phyloP scores from a whole-genome alignment of 2,113 vertebrate genomes.

The Lasiurus cinereus region DNA sequence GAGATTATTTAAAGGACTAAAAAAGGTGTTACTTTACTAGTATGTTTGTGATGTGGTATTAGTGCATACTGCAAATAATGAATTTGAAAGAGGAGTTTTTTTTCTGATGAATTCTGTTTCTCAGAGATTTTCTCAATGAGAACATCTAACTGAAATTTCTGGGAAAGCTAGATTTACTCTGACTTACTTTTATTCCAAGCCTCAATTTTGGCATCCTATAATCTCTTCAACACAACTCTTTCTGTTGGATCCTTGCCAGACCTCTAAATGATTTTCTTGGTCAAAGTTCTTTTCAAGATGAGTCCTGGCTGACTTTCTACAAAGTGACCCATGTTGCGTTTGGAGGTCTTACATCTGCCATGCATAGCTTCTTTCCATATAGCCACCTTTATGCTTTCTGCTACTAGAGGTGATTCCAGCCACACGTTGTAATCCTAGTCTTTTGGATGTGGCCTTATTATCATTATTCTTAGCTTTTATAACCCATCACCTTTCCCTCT shows the following conservation, averaged over 20 bases:
- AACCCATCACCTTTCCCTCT: accelerated
- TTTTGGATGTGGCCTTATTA: not conserved
- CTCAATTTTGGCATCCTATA: not conserved
- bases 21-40: not conserved
- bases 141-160: not conserved
- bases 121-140: not conserved
- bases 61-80: not conserved
- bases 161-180: not conserved
- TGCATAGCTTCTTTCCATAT: not conserved
- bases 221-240: not conserved
- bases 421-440: not conserved
- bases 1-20: not conserved
- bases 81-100: not conserved
- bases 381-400: accelerated
- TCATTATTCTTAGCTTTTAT: not conserved
- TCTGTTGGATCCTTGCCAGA: not conserved
- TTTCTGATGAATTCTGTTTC: not conserved
- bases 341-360: accelerated
- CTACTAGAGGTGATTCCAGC: no score
- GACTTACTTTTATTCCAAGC: not conserved
- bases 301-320: not conserved
- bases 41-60: not conserved
- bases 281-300: not conserved
- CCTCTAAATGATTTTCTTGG: not conserved
- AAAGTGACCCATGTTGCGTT: not conserved